Percentiles rank a stretch among this genome's conserved stretches.
These are phyloP conservation scores for Pedionomus torquatus DNA, from an alignment of 2,113 vertebrate species.

Conservation along the genomic window DNA sequence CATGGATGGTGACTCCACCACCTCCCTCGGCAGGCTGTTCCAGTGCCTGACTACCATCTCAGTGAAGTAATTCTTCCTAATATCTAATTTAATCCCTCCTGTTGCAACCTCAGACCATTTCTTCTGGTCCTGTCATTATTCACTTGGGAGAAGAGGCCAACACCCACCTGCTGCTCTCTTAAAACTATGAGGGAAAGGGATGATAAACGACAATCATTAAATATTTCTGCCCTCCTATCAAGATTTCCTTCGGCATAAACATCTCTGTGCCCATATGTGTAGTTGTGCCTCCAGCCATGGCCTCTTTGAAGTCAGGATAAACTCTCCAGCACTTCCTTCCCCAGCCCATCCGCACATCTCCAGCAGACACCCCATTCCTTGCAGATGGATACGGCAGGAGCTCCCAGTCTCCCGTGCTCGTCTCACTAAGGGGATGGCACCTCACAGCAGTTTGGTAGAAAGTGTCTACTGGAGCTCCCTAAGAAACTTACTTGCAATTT, in stretches of 20 bases:
- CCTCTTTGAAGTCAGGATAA: background rate
- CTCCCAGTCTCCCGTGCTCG: background rate
- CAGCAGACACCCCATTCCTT: background rate
- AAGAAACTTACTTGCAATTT: background rate
- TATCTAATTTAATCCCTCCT: too few species aligned
- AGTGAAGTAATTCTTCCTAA: too few species aligned
- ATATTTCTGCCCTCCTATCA: background rate
- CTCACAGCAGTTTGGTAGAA: background rate
- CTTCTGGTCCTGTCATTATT: too few species aligned
- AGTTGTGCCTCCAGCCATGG: background rate
- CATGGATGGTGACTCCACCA: too few species aligned
- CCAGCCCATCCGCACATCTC: background rate
- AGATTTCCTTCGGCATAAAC: background rate
- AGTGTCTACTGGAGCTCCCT: rapidly evolving
- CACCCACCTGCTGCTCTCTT: background rate
- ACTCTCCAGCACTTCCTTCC: background rate
- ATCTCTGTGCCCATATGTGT: background rate
- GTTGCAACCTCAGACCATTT: too few species aligned
- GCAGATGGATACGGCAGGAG: background rate
- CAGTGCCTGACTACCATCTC: too few species aligned
- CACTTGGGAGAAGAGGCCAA: too few species aligned
- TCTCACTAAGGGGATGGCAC: rapidly evolving
- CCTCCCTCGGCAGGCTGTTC: too few species aligned
- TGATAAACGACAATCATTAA: background rate
- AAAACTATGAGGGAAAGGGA: background rate